Evolutionary conservation across 2,797 vertebrate species (phyloP).

Genomic region (Gobionotothen gibberifrons): DNA sequence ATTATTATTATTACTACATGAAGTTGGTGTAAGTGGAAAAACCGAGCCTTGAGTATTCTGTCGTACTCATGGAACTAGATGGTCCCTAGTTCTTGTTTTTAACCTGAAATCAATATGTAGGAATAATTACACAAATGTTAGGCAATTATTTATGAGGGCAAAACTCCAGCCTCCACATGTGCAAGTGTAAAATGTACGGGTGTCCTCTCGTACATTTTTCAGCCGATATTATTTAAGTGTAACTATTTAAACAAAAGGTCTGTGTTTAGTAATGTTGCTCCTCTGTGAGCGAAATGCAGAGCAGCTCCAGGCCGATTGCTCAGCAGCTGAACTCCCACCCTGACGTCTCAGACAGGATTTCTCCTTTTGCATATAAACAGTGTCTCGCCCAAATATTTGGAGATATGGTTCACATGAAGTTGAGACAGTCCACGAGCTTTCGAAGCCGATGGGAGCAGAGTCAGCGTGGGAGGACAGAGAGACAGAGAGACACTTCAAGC

Average conservation of each 20-base stretch:
- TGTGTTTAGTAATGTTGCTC: background rate
- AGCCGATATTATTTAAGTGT: background rate
- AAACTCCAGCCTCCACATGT: background rate
- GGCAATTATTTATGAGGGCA: no score
- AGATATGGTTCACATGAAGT: conserved; percentile 38
- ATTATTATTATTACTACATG: no score
- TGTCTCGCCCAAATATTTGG: conserved; percentile 6
- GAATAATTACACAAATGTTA: no score
- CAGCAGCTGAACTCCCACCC: conserved; percentile 24
- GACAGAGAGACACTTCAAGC: conserved; percentile 41
- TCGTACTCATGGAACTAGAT: no score
- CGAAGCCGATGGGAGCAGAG: conserved; percentile 43
- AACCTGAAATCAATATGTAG: no score
- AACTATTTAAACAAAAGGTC: background rate
- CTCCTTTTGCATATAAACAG: conserved; percentile 35
- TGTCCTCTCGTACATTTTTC: background rate
- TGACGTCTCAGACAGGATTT: conserved; percentile 45
- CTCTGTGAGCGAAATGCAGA: background rate
- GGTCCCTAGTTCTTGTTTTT: no score
- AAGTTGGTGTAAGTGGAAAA: no score
- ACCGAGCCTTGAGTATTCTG: background rate
- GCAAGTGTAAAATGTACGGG: background rate
- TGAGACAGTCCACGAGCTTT: conserved; percentile 54
- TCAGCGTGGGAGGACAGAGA: conserved; percentile 64
- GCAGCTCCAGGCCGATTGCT: conserved; percentile 14